phyloP scores from a whole-genome alignment of 2,888 invertebrate genomes.

The Psylliodes chrysocephalus region DNA sequence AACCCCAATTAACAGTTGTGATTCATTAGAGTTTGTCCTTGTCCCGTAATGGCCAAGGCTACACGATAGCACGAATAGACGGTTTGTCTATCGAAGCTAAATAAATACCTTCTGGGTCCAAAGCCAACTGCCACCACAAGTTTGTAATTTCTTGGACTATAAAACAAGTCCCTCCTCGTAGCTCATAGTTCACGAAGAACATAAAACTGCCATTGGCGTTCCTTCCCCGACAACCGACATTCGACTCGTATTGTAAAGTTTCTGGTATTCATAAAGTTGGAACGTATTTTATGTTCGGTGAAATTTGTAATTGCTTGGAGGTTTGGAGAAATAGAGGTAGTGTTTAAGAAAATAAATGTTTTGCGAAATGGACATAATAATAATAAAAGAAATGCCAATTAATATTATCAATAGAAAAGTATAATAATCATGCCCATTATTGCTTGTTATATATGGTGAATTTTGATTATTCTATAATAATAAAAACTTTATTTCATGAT shows the following conservation, averaged over 20 bases:
- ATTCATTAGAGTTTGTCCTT: conserved; percentile 15
- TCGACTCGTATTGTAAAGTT: conserved; percentile 4
- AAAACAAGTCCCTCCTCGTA: conserved; percentile 13
- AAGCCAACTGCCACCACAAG: conserved; percentile 16
- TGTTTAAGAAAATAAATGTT: no score
- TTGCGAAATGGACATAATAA: no score
- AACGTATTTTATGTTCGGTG: neutral
- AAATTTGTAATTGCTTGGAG: neutral
- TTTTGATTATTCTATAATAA: no score
- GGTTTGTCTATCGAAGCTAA: conserved; percentile 9
- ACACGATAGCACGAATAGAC: conserved; percentile 2
- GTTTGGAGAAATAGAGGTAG: neutral
- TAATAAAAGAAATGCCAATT: no score
- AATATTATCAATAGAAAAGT: no score
- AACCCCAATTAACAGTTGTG: conserved; percentile 11
- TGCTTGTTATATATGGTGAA: no score
- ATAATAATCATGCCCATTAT: no score
- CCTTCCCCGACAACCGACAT: neutral
- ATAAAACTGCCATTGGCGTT: conserved; percentile 20
- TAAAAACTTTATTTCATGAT: no score
- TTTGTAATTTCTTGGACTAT: conserved; percentile 16
- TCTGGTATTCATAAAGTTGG: conserved; percentile 3
- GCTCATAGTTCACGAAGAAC: conserved; percentile 13
- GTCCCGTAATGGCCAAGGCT: conserved; percentile 3
- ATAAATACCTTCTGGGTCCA: conserved; percentile 11